Conservation (phyloP, 2,113 vertebrate genomes). For the Sigmodon hispidus region DNA sequence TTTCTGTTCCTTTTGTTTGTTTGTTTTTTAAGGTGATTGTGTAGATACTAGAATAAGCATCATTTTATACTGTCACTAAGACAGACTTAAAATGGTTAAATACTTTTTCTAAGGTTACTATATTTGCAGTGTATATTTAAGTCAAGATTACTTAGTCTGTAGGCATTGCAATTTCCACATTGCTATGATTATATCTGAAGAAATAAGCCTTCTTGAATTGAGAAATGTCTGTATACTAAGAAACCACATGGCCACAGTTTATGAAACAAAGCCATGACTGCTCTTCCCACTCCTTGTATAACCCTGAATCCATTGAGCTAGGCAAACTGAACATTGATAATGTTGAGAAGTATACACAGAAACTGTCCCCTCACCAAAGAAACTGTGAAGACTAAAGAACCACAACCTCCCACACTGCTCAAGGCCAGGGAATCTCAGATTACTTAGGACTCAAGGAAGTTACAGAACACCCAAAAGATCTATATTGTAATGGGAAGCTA, state of each 20-base stretch:
- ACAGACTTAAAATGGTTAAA: neutral
- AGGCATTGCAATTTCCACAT: neutral
- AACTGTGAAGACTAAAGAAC: too few relatives aligned
- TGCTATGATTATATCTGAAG: neutral
- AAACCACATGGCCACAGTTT: neutral
- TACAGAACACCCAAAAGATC: neutral
- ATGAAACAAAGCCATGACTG: neutral
- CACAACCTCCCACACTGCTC: too few relatives aligned
- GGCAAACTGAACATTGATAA: neutral
- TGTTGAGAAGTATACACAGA: neutral
- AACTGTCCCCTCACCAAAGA: neutral
- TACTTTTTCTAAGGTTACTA: neutral
- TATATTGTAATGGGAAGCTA: neutral
- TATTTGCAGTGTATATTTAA: neutral
- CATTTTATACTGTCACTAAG: neutral
- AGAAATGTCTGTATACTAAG: neutral
- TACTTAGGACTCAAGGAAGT: neutral
- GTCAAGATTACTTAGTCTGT: neutral
- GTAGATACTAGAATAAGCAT: neutral
- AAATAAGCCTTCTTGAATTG: neutral
- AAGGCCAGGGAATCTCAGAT: too few relatives aligned
- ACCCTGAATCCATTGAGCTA: neutral
- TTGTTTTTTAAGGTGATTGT: neutral
- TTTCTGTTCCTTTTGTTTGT: neutral
- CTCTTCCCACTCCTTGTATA: neutral